Conservation (phyloP, 2,797 vertebrate genomes). For the Discoglossus pictus region DNA sequence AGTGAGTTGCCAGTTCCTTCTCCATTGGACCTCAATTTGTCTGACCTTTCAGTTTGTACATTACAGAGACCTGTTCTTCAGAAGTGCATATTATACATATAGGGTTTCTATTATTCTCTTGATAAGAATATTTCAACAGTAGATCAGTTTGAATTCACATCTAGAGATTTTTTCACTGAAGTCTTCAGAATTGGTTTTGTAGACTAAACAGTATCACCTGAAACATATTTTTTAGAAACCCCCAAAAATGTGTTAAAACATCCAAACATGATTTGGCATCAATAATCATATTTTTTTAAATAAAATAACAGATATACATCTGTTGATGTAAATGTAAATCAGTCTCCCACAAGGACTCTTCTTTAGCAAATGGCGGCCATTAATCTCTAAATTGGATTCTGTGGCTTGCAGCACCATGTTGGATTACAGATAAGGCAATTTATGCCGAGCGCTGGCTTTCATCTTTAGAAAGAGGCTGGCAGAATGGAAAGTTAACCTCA, state of each 20-base stretch:
- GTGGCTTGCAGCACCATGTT: constrained; percentile 57
- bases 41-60: no score
- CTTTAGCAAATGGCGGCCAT: constrained; percentile 56
- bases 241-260: no score
- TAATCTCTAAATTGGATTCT: constrained; percentile 62
- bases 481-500: constrained; percentile 71
- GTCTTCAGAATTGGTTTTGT: neutral
- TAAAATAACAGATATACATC: neutral
- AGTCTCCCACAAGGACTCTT: neutral
- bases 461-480: constrained; percentile 67
- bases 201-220: neutral
- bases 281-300: neutral
- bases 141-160: constrained; percentile 2
- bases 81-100: no score
- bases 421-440: constrained; percentile 64
- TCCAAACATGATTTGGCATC: neutral
- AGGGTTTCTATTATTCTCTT: constrained; percentile 4
- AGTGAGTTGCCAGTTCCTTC: no score
- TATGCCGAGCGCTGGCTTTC: constrained; percentile 63
- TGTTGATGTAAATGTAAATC: neutral
- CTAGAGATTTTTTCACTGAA: neutral
- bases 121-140: neutral
- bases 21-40: no score
- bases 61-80: no score
- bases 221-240: neutral